These are phyloP conservation scores for Leptopilina clavipes DNA, from an alignment of 1,140 invertebrate species.

Conservation along the genomic window DNA sequence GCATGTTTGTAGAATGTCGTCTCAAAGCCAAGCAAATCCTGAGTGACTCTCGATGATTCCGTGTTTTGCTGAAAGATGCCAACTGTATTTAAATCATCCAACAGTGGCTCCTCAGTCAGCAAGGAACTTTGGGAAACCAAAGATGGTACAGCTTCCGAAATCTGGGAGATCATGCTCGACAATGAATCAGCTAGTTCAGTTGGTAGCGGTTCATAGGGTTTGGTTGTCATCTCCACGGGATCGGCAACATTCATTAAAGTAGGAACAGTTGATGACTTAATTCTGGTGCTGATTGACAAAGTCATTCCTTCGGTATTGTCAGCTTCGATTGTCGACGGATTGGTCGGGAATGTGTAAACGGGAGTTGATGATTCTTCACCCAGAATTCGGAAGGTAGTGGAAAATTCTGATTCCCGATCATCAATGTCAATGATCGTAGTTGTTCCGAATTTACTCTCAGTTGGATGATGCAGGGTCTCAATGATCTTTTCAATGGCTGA, in stretches of 20 bases:
- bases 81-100: not conserved
- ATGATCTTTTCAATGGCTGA: slow-evolving; percentile 49
- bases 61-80: not conserved
- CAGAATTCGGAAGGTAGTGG: not conserved
- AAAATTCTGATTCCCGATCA: slow-evolving; percentile 32
- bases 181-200: slow-evolving; percentile 67
- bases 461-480: slow-evolving; percentile 43
- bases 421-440: not conserved
- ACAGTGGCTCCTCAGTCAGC: slow-evolving; percentile 45
- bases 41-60: not conserved
- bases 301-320: not conserved
- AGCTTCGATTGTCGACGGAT: not conserved
- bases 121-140: slow-evolving; percentile 53
- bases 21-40: not conserved
- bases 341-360: slow-evolving; percentile 1
- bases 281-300: not conserved
- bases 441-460: slow-evolving; percentile 38
- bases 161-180: slow-evolving; percentile 68
- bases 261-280: not conserved
- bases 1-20: not conserved
- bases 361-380: slow-evolving; percentile 6
- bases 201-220: slow-evolving; percentile 53
- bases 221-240: not conserved
- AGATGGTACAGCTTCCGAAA: slow-evolving; percentile 60
- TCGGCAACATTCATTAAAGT: not conserved